These are phyloP conservation scores for Stenichneumon culpator DNA, from an alignment of 2,888 invertebrate genomes.

Conservation along the genomic window DNA sequence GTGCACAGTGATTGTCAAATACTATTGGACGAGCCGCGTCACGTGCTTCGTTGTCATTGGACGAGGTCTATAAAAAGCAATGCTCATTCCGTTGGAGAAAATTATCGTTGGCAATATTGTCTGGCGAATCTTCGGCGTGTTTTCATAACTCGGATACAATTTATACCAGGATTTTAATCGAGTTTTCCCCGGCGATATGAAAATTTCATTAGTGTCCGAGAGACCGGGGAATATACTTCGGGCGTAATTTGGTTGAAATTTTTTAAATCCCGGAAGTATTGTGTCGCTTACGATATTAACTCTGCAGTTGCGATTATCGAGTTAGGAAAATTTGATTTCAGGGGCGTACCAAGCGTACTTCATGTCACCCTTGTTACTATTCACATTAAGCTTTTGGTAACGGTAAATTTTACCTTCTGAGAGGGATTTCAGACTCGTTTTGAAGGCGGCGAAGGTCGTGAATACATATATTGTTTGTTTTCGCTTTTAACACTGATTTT, in stretches of 20 bases:
- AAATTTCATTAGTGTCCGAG: constrained; percentile 9
- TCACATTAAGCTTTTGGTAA: no score
- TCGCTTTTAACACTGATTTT: no score
- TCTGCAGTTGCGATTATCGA: constrained; percentile 6
- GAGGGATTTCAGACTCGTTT: no score
- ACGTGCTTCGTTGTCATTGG: neutral
- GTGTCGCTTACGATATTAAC: neutral
- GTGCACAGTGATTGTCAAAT: constrained; percentile 15
- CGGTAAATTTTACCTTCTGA: no score
- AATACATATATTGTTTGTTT: no score
- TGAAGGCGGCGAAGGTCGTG: no score
- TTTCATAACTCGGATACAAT: neutral
- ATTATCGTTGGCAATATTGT: neutral
- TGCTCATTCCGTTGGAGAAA: neutral
- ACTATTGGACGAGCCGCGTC: neutral
- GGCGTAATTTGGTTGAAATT: constrained; percentile 7
- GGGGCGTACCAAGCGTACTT: neutral
- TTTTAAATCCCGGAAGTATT: constrained; percentile 1
- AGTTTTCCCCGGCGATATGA: neutral
- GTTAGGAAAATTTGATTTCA: neutral
- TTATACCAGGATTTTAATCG: constrained; percentile 6
- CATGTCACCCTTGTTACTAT: no score
- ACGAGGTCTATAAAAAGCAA: constrained; percentile 9
- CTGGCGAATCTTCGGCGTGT: neutral
- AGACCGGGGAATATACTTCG: neutral